Evolutionary conservation across 2,797 vertebrate species (phyloP).

Genomic region (Pyrocephalus nanus): DNA sequence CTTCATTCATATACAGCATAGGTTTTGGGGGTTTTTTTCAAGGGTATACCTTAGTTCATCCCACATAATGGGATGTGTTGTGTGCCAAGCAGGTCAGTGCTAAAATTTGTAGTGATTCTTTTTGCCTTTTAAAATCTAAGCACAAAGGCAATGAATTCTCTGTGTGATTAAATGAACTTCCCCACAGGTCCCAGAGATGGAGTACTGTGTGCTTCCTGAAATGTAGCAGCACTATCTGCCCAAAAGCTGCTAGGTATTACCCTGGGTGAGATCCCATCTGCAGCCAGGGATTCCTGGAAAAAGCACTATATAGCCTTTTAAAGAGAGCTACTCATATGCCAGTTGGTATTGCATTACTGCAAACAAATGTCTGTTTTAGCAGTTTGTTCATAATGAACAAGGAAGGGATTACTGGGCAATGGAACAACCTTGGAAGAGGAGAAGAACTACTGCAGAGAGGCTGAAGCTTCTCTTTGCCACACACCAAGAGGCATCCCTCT

Average conservation of each 20-base stretch:
- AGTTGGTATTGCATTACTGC: neutral
- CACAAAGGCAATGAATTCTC: neutral
- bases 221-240: neutral
- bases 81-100: neutral
- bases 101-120: neutral
- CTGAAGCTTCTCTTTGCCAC: neutral
- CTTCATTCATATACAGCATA: neutral
- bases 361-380: neutral
- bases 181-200: neutral
- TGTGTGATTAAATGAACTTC: neutral
- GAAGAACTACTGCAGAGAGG: neutral
- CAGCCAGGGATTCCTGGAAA: neutral
- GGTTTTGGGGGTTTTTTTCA: neutral
- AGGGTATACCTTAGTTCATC: neutral
- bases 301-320: neutral
- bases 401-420: neutral
- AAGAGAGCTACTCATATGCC: neutral
- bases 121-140: neutral
- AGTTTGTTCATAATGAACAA: neutral
- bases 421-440: neutral
- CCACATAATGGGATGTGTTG: neutral
- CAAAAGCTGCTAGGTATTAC: neutral
- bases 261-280: neutral
- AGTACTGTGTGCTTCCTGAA: neutral
- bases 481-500: neutral